A percentile compares a stretch with the other conserved stretches of the same genome.
These are phyloP conservation scores for Limnephilus auricula DNA, from an alignment of 2,888 invertebrate genomes.

Conservation along the genomic window DNA sequence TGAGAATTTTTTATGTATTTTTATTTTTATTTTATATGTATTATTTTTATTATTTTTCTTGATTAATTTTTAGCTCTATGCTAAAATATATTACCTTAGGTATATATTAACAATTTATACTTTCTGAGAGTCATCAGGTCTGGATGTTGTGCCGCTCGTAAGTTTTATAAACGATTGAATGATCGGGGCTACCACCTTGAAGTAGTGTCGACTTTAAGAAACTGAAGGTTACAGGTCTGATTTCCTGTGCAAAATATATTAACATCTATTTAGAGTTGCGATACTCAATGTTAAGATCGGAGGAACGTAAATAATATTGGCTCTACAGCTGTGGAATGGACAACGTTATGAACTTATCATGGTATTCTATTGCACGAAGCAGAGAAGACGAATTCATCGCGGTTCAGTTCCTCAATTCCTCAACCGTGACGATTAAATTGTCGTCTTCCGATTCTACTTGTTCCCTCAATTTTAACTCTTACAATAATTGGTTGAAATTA, in stretches of 20 bases:
- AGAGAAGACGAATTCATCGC: background rate
- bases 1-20: too few species aligned
- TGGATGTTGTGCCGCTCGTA: background rate
- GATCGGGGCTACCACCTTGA: background rate
- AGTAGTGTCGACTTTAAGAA: background rate
- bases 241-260: background rate
- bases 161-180: background rate
- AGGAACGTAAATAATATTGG: background rate
- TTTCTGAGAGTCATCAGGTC: background rate
- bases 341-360: background rate
- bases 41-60: too few species aligned
- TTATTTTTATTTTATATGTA: too few species aligned
- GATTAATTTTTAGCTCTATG: too few species aligned
- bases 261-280: background rate
- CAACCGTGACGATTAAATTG: background rate
- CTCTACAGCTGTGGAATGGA: background rate
- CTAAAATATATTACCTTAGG: background rate
- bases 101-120: background rate
- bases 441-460: background rate
- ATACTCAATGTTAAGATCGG: too few species aligned
- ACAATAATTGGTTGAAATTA: background rate
- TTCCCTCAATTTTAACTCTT: background rate
- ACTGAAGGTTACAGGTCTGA: background rate
- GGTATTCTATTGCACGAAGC: background rate
- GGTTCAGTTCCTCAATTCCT: background rate